Evolutionary conservation across 2,113 vertebrate genomes (phyloP), one percentile per base, ranked within the genome.

Genomic region (Seriola aureovittata): DNA sequence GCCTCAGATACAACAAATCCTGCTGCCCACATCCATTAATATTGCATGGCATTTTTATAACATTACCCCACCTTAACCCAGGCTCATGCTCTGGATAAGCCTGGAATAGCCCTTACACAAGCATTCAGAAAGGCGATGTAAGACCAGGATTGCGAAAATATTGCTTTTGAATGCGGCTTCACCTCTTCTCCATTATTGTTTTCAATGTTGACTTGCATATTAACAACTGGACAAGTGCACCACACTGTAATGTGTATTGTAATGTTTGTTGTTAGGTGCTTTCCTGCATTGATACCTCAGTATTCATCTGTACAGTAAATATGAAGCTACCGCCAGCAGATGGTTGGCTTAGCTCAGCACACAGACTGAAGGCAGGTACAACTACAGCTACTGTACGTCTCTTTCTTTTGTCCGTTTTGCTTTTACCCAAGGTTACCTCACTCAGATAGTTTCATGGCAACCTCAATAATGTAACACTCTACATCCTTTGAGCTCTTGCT

Each of bases 21-120:
- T 75, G 58, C 58, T 2, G 7, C 64, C 71, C 34, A 19, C 34
- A 66, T 44, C 60, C 57, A 75, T 89, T 82, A 80, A 90, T 87
- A 75, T 62, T 87, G 65, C 68, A 85, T 75, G 59, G 34, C 25
- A 36, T 86, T 80, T 86, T 85, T 71, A 66, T 60, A 66, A 72
- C 78, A 71, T 74, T 86, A 73, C 66, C 60, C 34, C 72, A 75
- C 54, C 69, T 68, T 29, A 68, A 50, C 69, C 59, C 23, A 52
- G 67, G 17, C 67, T 65, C 50, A n/a, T 72, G 81, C 44, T 72
- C 36, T 58, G 57, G 71, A 68, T 72, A 60, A 2, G 67, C 34
- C 58, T 17, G 60, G 62, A 80, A 60, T 65, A 54, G 54, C 59
- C 34, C 59, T 62, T 44, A 19, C 9, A 58, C 9, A 21, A 34